Conservation (phyloP, 2,113 vertebrate genomes). For the Tor tambroides region DNA sequence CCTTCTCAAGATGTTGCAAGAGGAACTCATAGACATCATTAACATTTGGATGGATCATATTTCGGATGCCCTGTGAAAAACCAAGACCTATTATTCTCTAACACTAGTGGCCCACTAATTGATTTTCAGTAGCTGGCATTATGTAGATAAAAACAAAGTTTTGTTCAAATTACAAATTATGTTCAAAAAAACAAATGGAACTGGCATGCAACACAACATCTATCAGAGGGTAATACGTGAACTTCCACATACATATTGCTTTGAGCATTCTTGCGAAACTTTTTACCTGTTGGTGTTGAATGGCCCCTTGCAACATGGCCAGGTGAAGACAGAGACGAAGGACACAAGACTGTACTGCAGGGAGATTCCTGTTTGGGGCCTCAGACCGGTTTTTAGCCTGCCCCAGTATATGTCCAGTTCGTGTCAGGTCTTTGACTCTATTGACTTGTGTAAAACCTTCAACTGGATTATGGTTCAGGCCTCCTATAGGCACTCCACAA, state of each 20-base stretch:
- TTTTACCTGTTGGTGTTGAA: conserved; percentile 58
- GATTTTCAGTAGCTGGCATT: background rate
- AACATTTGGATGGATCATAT: conserved; percentile 66
- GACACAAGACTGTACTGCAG: conserved; percentile 62
- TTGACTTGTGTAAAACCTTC: conserved; percentile 41
- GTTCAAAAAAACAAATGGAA: background rate
- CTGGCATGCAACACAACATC: background rate
- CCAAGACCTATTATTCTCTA: background rate
- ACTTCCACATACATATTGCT: background rate
- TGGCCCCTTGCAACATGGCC: conserved; percentile 72
- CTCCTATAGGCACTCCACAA: conserved; percentile 69
- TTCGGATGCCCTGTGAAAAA: conserved; percentile 59
- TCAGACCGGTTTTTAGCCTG: conserved; percentile 62
- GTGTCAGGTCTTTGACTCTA: conserved; percentile 54
- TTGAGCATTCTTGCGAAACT: background rate
- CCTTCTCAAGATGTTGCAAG: conserved; percentile 71
- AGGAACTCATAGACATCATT: conserved; percentile 62
- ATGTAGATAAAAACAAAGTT: background rate
- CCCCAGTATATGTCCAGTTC: conserved; percentile 71
- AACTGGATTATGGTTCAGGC: background rate
- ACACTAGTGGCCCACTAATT: background rate
- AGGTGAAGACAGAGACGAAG: conserved; percentile 74
- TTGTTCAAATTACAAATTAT: too few relatives aligned
- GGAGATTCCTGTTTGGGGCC: conserved; percentile 70
- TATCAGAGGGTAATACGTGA: background rate